These are phyloP conservation scores for Leptarthrus brevirostris DNA, from an alignment of 2,888 invertebrate genomes.

Conservation along the genomic window DNA sequence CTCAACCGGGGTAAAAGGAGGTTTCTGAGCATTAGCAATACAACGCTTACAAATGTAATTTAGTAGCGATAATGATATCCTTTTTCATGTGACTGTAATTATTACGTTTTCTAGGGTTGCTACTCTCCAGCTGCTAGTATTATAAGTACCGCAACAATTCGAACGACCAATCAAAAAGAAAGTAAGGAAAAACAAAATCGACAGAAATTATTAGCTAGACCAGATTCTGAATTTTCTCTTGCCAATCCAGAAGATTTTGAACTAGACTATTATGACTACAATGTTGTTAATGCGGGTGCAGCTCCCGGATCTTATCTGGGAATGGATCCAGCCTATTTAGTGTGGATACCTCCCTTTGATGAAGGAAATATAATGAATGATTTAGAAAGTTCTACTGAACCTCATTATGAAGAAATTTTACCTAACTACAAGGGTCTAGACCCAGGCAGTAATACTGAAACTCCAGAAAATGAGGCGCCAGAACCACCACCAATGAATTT, in stretches of 20 bases:
- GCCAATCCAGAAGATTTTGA: conserved; percentile 79
- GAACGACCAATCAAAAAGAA: conserved; percentile 77
- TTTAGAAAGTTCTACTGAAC: conserved; percentile 68
- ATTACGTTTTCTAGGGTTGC: conserved; percentile 71
- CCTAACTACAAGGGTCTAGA: conserved; percentile 68
- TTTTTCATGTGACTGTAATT: not conserved
- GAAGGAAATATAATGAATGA: conserved; percentile 76
- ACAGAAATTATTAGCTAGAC: conserved; percentile 73
- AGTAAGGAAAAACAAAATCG: conserved; percentile 83
- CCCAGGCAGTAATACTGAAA: conserved; percentile 77
- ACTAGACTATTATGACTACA: conserved; percentile 89
- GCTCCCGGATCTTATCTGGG: conserved; percentile 88
- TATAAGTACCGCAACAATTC: conserved; percentile 74
- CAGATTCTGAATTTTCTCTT: conserved; percentile 83
- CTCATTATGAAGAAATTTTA: conserved; percentile 67
- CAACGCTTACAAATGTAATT: conserved; percentile 75
- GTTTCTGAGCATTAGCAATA: conserved; percentile 70
- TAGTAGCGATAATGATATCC: too few relatives aligned
- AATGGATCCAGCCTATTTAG: conserved; percentile 89
- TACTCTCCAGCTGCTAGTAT: conserved; percentile 78
- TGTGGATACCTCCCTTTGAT: conserved; percentile 87
- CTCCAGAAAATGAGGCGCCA: conserved; percentile 72
- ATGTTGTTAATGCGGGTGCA: conserved; percentile 84
- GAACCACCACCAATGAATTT: conserved; percentile 63
- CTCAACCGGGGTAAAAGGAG: conserved; percentile 66